Base-by-base conservation (phyloP, 2,797 vertebrate species). In the Coregonus suidteri region DNA sequence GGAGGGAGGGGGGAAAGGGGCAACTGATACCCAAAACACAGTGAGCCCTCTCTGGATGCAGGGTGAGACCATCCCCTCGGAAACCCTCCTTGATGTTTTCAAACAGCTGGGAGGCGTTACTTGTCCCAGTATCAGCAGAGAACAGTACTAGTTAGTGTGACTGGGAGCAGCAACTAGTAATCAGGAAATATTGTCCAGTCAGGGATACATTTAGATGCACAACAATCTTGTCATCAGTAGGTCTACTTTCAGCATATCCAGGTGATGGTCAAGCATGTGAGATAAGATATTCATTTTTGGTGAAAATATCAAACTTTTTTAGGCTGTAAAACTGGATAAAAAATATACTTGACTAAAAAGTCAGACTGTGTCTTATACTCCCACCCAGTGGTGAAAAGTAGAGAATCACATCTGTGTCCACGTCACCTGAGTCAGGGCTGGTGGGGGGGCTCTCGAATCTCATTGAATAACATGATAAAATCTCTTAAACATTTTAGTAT, bases 21-120 rank as follows among this genome's bases (percentile, higher is more conserved):
- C 80, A 85, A 85, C 82, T 85, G 86, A 84, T 88, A 87, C 81
- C 77, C 75, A 30, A 66, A 52, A 75, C 74, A 73, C 16, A 37
- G 35, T 51, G 47, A 54, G 47, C 1, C 35, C 74, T 84, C 79
- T 88, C 82, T 87, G 78, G 74, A 85, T 85, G 79, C 83, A 84
- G 73, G 18, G 56, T 20, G 18, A 37, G 31, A 15, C 76, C 83
- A 87, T 87, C 86, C 84, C 81, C 77, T 82, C 73, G 83, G 85
- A 91, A 90, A 86, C 82, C 78, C 79, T 77, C 78, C 88, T 88
- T 88, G 85, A 89, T 91, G 84, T 83, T 89, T 86, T 87, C 84
- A 88, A 89, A 88, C 88, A 90, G 89, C 89, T 90, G 82, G 84
- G 84, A 91, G 90, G 89, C 74, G 4, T 47, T 47, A 47, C 41